Percentiles rank a stretch among this genome's conserved stretches.
phyloP scores from a whole-genome alignment of 1,140 invertebrate genomes.

The Yoshiicerus persimilis region DNA sequence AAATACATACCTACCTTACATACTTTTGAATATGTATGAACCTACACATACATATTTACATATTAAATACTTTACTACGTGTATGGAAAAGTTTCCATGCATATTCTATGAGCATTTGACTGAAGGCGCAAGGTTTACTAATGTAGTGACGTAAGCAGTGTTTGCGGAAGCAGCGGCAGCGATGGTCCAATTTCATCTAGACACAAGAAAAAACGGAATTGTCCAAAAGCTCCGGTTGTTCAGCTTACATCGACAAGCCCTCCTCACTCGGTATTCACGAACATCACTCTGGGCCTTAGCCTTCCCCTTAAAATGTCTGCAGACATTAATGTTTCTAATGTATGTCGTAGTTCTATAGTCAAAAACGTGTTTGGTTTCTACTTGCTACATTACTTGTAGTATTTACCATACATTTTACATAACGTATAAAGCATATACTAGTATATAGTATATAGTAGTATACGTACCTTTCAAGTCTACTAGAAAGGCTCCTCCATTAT shows the following conservation, averaged over 20 bases:
- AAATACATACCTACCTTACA: background rate
- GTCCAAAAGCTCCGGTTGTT: background rate
- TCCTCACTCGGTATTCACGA: slow-evolving; percentile 22
- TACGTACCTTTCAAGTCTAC: background rate
- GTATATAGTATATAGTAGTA: no score
- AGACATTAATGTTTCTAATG: background rate
- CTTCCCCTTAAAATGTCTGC: background rate
- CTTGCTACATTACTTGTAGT: background rate
- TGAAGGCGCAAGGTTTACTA: background rate
- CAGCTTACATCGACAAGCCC: slow-evolving; percentile 16
- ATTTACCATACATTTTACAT: background rate
- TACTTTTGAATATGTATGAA: background rate
- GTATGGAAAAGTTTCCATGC: background rate
- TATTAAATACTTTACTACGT: background rate
- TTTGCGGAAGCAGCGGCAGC: slow-evolving; percentile 33
- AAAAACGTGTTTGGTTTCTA: background rate
- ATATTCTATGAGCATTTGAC: background rate
- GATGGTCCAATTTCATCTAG: slow-evolving; percentile 4
- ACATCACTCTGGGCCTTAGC: slow-evolving; percentile 2
- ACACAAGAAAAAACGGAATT: slow-evolving; percentile 23
- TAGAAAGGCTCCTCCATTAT: background rate
- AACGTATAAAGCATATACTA: background rate
- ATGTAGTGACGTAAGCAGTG: slow-evolving; percentile 36
- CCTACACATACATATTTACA: background rate
- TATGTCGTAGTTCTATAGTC: background rate